Percentiles rank a stretch among this genome's conserved stretches.
Conservation (phyloP, 1,140 invertebrate species). For the Pseudomyrmex concolor region DNA sequence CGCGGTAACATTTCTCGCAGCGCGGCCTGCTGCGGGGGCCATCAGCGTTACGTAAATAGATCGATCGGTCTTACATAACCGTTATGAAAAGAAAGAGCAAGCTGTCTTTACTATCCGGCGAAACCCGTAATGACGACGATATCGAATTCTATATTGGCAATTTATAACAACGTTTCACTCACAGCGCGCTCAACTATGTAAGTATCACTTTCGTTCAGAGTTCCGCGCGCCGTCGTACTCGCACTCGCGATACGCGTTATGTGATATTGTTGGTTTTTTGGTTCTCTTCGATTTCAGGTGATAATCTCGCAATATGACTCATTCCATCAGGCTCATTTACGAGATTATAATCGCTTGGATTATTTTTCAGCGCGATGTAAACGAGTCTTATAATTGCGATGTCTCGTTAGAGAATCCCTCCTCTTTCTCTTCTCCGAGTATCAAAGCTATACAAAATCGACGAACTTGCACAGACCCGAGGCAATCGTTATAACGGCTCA, state of each 20-base stretch:
- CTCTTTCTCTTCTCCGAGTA: neutral
- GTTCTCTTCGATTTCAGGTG: neutral
- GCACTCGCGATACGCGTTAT: neutral
- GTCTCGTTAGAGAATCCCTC: constrained; percentile 6
- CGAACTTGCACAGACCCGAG: neutral
- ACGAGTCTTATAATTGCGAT: constrained; percentile 13
- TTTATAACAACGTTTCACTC: constrained; percentile 34
- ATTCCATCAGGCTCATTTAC: constrained; percentile 22
- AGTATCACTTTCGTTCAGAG: constrained; percentile 42
- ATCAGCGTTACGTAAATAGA: constrained; percentile 47
- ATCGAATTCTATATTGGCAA: constrained; percentile 39
- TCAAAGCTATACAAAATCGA: neutral
- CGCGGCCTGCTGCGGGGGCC: constrained; percentile 6
- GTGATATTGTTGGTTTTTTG: constrained; percentile 21
- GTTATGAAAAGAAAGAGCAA: constrained; percentile 47
- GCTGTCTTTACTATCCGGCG: constrained; percentile 25
- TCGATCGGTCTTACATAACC: constrained; percentile 46
- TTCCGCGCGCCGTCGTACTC: constrained; percentile 11
- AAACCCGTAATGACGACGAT: constrained; percentile 39
- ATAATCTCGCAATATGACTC: constrained; percentile 10
- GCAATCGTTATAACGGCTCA: constrained; percentile 38
- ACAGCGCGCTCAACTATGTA: neutral
- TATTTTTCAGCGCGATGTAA: constrained; percentile 23
- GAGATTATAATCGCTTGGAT: constrained; percentile 26
- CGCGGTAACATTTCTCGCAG: constrained; percentile 38